Conservation (phyloP, 2,888 invertebrate species). For the Caenorhabditis uteleia region DNA sequence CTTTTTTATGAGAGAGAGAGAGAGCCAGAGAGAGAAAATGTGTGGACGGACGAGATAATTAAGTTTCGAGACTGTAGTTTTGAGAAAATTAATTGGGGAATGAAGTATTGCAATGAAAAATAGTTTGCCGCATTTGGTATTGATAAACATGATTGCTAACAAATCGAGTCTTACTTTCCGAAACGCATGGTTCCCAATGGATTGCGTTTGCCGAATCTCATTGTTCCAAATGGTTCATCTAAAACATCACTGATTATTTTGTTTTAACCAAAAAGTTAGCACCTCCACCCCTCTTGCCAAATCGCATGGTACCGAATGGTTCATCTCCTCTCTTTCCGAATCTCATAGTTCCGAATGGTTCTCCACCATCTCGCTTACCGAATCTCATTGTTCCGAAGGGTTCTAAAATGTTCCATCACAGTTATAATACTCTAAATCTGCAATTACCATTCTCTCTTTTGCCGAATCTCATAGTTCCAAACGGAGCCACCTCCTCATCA, state of each 20-base stretch:
- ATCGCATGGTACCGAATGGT: constrained; percentile 38
- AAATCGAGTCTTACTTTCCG: constrained; percentile 35
- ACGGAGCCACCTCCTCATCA: constrained; percentile 16
- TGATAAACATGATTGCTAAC: too few relatives aligned
- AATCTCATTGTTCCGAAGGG: constrained; percentile 51
- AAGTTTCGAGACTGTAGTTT: too few relatives aligned
- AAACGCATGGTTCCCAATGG: constrained; percentile 58
- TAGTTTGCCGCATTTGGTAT: too few relatives aligned
- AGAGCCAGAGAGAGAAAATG: constrained; percentile 7
- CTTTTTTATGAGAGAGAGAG: neutral
- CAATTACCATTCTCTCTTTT: constrained; percentile 40
- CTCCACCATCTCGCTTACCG: constrained; percentile 28
- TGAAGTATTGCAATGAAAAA: too few relatives aligned
- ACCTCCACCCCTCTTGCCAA: constrained; percentile 35
- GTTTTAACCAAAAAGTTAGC: too few relatives aligned
- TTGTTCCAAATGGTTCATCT: constrained; percentile 23
- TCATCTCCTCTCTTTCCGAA: constrained; percentile 20
- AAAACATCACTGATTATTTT: neutral
- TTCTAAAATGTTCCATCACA: neutral
- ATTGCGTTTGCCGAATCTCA: constrained; percentile 41
- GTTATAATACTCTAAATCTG: too few relatives aligned
- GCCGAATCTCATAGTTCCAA: constrained; percentile 55
- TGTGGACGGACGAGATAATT: constrained; percentile 2
- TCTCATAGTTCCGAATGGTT: constrained; percentile 44
- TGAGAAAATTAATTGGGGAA: too few relatives aligned